phyloP scores from a whole-genome alignment of 2,888 invertebrate species.

The Mechanitis messenoides region DNA sequence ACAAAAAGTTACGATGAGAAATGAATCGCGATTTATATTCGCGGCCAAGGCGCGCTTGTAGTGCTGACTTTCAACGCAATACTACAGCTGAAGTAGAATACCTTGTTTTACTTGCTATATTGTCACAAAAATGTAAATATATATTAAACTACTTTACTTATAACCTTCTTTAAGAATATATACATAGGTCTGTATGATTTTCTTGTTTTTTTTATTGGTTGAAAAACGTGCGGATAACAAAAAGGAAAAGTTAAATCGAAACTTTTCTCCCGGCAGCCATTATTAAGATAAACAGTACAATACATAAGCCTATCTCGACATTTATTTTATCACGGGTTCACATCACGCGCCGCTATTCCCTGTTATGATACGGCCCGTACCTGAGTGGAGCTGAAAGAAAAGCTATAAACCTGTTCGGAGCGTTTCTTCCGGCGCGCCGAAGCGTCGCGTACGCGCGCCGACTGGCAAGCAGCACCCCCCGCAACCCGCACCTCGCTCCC shows the following conservation, averaged over 20 bases:
- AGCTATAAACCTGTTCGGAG: slow-evolving; percentile 76
- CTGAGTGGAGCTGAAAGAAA: slow-evolving; percentile 77
- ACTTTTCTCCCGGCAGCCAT: slow-evolving; percentile 73
- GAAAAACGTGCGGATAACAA: slow-evolving; percentile 29
- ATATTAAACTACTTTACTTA: too few species aligned
- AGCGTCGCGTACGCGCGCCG: slow-evolving; percentile 73
- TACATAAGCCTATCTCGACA: slow-evolving; percentile 78
- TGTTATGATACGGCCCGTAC: slow-evolving; percentile 77
- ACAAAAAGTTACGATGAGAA: slow-evolving; percentile 79
- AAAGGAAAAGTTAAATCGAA: slow-evolving; percentile 68
- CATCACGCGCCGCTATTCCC: slow-evolving; percentile 76
- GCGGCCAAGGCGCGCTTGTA: slow-evolving; percentile 45
- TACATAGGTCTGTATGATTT: slow-evolving; percentile 3
- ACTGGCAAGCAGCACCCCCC: slow-evolving; percentile 55
- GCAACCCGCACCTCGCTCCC: slow-evolving; percentile 37
- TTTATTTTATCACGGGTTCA: slow-evolving; percentile 77
- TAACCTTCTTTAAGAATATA: background rate
- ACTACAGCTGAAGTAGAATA: background rate
- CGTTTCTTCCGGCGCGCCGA: slow-evolving; percentile 72
- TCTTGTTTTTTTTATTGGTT: slow-evolving; percentile 16
- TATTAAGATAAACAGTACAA: slow-evolving; percentile 78
- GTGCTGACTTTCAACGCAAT: slow-evolving; percentile 28
- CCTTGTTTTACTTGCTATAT: background rate
- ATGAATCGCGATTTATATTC: slow-evolving; percentile 77
- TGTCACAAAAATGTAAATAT: too few species aligned